These are phyloP conservation scores for Todus mexicanus DNA, from an alignment of 2,797 vertebrate species.

Conservation along the genomic window DNA sequence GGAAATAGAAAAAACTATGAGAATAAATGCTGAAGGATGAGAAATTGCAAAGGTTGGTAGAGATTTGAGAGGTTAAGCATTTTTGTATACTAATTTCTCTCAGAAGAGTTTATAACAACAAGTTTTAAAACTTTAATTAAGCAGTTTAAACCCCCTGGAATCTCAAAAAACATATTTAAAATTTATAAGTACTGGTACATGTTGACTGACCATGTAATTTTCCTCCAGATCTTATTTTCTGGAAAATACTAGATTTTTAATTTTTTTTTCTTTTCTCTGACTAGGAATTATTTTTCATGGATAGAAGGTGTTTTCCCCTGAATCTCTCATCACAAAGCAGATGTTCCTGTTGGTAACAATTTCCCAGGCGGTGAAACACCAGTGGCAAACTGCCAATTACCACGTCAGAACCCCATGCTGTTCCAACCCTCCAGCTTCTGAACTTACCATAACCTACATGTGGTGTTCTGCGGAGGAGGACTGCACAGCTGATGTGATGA, in stretches of 20 bases:
- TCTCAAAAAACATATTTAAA: background rate
- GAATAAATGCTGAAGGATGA: background rate
- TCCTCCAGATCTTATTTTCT: background rate
- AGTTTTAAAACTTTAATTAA: background rate
- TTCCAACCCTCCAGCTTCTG: background rate
- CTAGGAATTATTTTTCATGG: background rate
- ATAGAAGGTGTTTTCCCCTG: background rate
- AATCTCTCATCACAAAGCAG: background rate
- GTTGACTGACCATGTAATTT: background rate
- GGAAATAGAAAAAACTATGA: background rate
- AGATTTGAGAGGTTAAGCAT: background rate
- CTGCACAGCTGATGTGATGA: background rate
- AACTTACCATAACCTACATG: rapidly evolving
- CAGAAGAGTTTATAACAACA: background rate
- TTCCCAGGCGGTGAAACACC: background rate
- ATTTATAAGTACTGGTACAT: background rate
- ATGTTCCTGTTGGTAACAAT: background rate
- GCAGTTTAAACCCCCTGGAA: background rate
- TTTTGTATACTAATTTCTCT: background rate
- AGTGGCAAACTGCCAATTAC: background rate
- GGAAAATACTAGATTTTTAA: background rate
- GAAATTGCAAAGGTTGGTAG: background rate
- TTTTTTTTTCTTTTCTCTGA: background rate
- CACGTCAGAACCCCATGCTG: rapidly evolving
- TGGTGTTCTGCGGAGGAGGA: background rate